phyloP scores from a whole-genome alignment of 2,888 invertebrate species.

The Galerucella nymphaeae region DNA sequence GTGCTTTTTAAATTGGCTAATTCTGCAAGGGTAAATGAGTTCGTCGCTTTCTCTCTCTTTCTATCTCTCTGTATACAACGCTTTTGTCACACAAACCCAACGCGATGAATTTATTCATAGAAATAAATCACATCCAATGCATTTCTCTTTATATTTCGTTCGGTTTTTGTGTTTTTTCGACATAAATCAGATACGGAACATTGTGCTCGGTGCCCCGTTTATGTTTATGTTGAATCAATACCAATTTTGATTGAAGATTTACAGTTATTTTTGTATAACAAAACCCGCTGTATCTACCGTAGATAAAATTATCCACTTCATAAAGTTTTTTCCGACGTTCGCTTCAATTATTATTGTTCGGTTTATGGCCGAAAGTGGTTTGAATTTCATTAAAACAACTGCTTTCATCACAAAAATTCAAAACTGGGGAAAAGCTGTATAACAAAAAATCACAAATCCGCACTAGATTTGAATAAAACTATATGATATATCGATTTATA shows the following conservation, averaged over 20 bases:
- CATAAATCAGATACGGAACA: slow-evolving; percentile 46
- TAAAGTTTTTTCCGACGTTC: slow-evolving; percentile 33
- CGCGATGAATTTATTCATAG: slow-evolving; percentile 42
- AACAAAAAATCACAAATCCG: not conserved
- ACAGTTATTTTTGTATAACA: slow-evolving; percentile 39
- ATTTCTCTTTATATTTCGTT: slow-evolving; percentile 41
- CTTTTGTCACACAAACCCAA: slow-evolving; percentile 37
- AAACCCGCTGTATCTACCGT: slow-evolving; percentile 29
- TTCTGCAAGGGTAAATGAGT: slow-evolving; percentile 45
- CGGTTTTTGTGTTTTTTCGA: slow-evolving; percentile 42
- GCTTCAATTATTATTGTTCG: slow-evolving; percentile 9
- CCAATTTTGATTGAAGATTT: slow-evolving; percentile 45
- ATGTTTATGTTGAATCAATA: slow-evolving; percentile 44
- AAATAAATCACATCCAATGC: slow-evolving; percentile 43
- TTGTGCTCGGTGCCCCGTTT: slow-evolving; percentile 43
- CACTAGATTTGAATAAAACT: not conserved
- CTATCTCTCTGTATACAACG: slow-evolving; percentile 15
- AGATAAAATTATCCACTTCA: slow-evolving; percentile 41
- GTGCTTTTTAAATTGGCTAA: slow-evolving; percentile 50
- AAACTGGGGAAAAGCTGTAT: not conserved
- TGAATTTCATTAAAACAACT: slow-evolving; percentile 15
- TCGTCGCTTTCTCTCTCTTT: not conserved
- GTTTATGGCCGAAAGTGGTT: slow-evolving; percentile 20
- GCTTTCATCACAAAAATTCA: not conserved
- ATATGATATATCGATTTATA: no score